A percentile compares a stretch with the other conserved stretches of the same genome.
Evolutionary conservation across 2,797 vertebrate species (phyloP).

Genomic region (Onychomys torridus): DNA sequence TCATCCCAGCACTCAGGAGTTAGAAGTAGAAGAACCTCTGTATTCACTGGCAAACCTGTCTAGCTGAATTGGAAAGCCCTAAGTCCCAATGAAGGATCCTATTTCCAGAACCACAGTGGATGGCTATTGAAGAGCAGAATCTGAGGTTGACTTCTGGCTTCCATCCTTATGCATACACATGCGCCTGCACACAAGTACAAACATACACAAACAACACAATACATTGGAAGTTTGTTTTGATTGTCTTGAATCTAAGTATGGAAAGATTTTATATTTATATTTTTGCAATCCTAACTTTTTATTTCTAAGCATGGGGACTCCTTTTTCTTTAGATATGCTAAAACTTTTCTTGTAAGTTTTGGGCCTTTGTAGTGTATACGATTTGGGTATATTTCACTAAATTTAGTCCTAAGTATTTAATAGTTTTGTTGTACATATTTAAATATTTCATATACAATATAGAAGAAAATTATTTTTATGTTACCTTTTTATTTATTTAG

Average conservation of each 20-base stretch:
- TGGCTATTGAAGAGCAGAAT: neutral
- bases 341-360: constrained; percentile 2
- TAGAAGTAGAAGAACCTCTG: neutral
- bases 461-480: neutral
- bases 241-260: constrained; percentile 5
- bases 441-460: neutral
- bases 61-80: neutral
- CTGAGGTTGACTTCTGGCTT: neutral
- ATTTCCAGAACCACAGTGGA: neutral
- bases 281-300: constrained; percentile 2
- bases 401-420: neutral
- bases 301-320: neutral
- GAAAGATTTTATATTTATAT: neutral
- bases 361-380: neutral
- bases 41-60: neutral
- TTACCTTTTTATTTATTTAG: neutral
- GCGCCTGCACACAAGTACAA: neutral
- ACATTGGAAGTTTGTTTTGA: neutral
- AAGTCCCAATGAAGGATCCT: neutral
- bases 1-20: neutral
- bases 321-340: neutral
- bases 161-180: neutral
- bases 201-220: neutral
- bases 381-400: neutral
- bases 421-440: neutral